Base-by-base conservation (phyloP, 2,888 invertebrate species). In the Nomada hirtipes region DNA sequence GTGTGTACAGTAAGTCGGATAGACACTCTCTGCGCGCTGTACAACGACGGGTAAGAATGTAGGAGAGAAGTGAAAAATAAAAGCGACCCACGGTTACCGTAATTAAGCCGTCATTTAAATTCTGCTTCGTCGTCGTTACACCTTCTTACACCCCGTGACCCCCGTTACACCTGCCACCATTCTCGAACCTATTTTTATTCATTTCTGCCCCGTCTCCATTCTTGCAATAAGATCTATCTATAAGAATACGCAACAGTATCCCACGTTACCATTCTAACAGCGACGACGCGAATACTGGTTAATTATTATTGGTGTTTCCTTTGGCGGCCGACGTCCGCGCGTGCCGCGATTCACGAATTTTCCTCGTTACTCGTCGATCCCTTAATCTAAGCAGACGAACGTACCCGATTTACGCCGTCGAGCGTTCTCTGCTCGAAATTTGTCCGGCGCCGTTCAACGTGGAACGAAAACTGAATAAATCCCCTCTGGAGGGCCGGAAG, bases 11-110 rank as follows among this genome's bases (percentile, higher is more conserved):
- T 87, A 85, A 36, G 87, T 90, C 75, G 83, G 86, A 86, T 85
- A 84, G 79, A 88, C 79, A 72, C 77, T 86, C 81, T 83, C 29
- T 86, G 26, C 20, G 53, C 76, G 71, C 77, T 84, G 76, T 84
- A 83, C 86, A 89, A 90, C 87, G 85, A 86, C 80, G 78, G 82
- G 87, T 90, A 88, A 85, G 86, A 88, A 88, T 88, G 88, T 89
- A 89, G 36, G 7, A 89, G 75, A 79, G 85, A 90, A 73, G 85
- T 4, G 36, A 36, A 36, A 36, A 7, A 36, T 36, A 36, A 36
- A 36, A 84, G 87, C 86, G 80, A 83, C 85, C 79, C 77, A 85
- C 83, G 72, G 78, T 83, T 50, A 52, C 52, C 50, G 52, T 73
- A 50, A 67, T 82, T 79, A 85, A 85, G 86, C 87, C 87, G 85